Evolutionary conservation across 53 echinoderm and acorn worm genomes (phyloP).

Genomic region (Apostichopus leukothele): DNA sequence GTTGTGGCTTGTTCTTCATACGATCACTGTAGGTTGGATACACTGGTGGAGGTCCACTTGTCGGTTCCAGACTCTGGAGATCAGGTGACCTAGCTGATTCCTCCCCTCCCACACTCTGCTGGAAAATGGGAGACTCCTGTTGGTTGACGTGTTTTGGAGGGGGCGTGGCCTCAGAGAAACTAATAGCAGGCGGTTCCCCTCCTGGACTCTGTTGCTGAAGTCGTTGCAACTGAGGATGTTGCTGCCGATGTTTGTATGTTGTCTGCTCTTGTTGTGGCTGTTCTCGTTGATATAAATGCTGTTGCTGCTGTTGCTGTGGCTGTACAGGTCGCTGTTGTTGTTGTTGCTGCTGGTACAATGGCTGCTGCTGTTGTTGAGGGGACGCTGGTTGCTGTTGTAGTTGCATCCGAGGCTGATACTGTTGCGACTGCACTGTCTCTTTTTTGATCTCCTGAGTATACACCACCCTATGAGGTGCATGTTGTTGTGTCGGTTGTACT

Average conservation of each 20-base stretch:
- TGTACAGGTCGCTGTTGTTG: constrained; percentile 26
- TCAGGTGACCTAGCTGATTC: constrained; percentile 34
- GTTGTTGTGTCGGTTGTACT: not conserved
- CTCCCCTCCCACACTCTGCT: constrained; percentile 51
- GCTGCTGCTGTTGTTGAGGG: constrained; percentile 4
- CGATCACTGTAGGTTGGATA: constrained; percentile 70
- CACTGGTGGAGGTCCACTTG: constrained; percentile 37
- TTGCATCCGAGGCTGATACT: constrained; percentile 27
- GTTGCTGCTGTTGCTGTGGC: constrained; percentile 22
- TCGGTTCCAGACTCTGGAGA: constrained; percentile 19
- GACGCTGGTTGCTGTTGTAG: constrained; percentile 28
- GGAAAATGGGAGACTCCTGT: constrained; percentile 47
- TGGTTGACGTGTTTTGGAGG: constrained; percentile 43
- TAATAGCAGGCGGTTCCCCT: constrained; percentile 29
- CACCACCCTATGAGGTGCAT: not conserved
- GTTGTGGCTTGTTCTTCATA: constrained; percentile 62
- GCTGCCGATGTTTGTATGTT: not conserved
- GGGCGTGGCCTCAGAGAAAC: constrained; percentile 42
- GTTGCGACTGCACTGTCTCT: not conserved
- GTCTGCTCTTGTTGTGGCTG: constrained; percentile 1
- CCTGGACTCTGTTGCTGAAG: not conserved
- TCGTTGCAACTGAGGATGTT: constrained; percentile 12
- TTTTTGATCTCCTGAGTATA: constrained; percentile 20
- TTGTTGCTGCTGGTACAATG: constrained; percentile 30
- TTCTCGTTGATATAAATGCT: constrained; percentile 2